Percentiles rank a stretch among this genome's conserved stretches.
phyloP scores from a whole-genome alignment of 2,888 invertebrate species.

The Merodon equestris region DNA sequence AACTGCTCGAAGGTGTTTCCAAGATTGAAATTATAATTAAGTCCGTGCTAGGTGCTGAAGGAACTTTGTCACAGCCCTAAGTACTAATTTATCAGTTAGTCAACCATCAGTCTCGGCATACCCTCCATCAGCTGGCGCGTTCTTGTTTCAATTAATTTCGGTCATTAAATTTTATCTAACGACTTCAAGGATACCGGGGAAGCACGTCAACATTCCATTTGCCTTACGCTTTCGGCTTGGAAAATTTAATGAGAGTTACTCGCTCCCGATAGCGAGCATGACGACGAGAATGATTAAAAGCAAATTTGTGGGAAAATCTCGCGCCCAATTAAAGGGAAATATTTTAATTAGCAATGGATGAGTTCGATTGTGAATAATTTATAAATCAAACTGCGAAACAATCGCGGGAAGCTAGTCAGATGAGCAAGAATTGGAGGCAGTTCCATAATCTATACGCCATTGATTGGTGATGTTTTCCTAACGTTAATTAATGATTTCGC shows the following conservation, averaged over 20 bases:
- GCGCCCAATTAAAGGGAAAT: constrained; percentile 38
- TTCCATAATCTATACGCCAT: constrained; percentile 16
- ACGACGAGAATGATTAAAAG: constrained; percentile 28
- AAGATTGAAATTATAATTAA: constrained; percentile 65
- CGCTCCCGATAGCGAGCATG: constrained; percentile 27
- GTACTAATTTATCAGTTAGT: constrained; percentile 33
- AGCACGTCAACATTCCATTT: not conserved
- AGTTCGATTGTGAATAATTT: constrained; percentile 44
- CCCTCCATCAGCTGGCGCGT: not conserved
- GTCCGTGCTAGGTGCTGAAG: constrained; percentile 39
- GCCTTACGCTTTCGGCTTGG: constrained; percentile 24
- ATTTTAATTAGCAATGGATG: constrained; percentile 48
- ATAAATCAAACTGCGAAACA: not conserved
- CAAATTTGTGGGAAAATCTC: constrained; percentile 12
- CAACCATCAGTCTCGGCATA: constrained; percentile 17
- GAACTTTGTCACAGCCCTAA: constrained; percentile 11
- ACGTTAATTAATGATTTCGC: constrained; percentile 30
- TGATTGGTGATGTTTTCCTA: constrained; percentile 25
- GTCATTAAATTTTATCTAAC: constrained; percentile 29
- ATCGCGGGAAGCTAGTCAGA: not conserved
- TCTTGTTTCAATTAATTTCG: constrained; percentile 29
- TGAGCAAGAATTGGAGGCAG: not conserved
- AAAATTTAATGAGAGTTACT: constrained; percentile 50
- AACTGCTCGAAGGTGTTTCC: constrained; percentile 55
- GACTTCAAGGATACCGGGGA: not conserved